phyloP scores from a whole-genome alignment of 2,797 vertebrate genomes.

The Lacerta viridis region DNA sequence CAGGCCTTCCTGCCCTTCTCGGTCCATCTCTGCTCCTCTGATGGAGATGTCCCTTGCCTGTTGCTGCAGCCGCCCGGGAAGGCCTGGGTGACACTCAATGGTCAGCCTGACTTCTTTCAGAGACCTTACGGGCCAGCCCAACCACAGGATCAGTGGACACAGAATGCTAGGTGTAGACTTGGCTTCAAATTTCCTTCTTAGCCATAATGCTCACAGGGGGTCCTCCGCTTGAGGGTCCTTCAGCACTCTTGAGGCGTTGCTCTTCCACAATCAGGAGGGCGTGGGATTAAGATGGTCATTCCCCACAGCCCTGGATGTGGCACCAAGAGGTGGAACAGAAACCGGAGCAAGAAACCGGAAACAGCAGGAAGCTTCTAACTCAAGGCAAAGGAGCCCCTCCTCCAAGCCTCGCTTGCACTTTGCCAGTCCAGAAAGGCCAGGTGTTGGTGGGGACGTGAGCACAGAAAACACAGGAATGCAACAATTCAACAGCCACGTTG shows the following conservation, averaged over 20 bases:
- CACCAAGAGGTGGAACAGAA: too few relatives aligned
- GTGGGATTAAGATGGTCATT: background rate
- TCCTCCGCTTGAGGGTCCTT: background rate
- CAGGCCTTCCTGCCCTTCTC: background rate
- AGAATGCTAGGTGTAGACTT: background rate
- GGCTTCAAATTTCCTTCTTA: background rate
- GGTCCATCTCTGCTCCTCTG: too few relatives aligned
- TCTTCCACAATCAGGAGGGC: background rate
- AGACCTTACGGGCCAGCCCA: background rate
- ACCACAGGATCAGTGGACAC: too few relatives aligned
- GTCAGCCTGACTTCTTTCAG: too few relatives aligned
- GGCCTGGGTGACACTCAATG: background rate
- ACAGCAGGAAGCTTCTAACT: background rate
- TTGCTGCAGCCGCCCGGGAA: too few relatives aligned
- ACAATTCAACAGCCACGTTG: too few relatives aligned
- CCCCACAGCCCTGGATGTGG: too few relatives aligned
- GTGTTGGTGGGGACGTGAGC: background rate
- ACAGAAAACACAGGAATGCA: too few relatives aligned
- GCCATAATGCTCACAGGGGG: too few relatives aligned
- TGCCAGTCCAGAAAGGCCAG: background rate
- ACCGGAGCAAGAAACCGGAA: background rate
- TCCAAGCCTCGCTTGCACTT: too few relatives aligned
- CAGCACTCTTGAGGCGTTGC: background rate
- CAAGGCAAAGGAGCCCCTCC: too few relatives aligned
- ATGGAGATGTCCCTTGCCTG: background rate